Evolutionary conservation across 37 sponge, comb jelly and placozoan genomes (phyloP).

Genomic region (Cliona cf. orientalis): DNA sequence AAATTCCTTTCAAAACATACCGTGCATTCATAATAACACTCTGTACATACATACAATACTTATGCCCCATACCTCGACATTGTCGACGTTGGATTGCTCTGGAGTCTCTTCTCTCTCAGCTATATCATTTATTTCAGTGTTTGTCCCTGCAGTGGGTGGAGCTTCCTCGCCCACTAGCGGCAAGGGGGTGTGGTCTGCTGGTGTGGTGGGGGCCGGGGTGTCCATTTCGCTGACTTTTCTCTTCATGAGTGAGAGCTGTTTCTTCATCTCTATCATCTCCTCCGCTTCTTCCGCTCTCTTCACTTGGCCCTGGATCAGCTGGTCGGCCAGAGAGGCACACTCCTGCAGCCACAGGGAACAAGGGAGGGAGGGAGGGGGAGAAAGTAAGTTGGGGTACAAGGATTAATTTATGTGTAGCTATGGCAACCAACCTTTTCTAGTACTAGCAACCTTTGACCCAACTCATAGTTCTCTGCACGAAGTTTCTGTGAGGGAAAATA

Average conservation of each 20-base stretch:
- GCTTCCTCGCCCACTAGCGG: no score
- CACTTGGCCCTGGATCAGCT: conserved; percentile 88
- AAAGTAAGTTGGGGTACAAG: no score
- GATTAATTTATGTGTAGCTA: no score
- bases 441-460: conserved; percentile 35
- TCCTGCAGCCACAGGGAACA: conserved; percentile 62
- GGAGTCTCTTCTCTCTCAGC: conserved; percentile 5
- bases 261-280: conserved; percentile 75
- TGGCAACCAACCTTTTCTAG: conserved; percentile 55
- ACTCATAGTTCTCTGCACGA: conserved; percentile 51
- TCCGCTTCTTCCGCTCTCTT: conserved; percentile 86
- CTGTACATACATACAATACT: no score
- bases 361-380: no score
- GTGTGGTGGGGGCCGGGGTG: neutral
- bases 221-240: conserved; percentile 48
- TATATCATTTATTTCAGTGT: neutral
- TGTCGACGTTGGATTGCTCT: no score
- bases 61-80: no score
- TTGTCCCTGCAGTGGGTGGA: no score
- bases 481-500: conserved; percentile 34
- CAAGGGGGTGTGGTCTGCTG: neutral
- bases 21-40: no score
- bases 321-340: conserved; percentile 73
- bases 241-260: conserved; percentile 61
- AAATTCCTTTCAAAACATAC: no score